Base-by-base conservation (phyloP, 2,113 vertebrate genomes). In the Apteryx mantelli region DNA sequence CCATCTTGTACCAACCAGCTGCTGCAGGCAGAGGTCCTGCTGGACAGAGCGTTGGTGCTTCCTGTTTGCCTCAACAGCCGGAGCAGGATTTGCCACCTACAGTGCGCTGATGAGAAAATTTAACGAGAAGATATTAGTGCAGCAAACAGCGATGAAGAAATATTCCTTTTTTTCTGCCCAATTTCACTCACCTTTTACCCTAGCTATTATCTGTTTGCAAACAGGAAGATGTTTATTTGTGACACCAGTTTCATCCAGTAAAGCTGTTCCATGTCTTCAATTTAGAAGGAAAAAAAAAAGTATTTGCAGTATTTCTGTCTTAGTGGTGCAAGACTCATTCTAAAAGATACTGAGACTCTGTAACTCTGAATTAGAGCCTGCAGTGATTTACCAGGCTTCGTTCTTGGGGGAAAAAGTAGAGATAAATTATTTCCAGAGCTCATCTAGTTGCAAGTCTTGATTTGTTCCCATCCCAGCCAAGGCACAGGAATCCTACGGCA, bases 341-440 rank as follows among this genome's bases (percentile, higher is more conserved):
- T 53, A 34, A 91, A 81, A 69, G 69, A 24, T n/a, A 24, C 8
- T 7, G 61, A 89, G 52, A 46, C 5, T 8, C 64, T 8, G 10
- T 63, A 63, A 68, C 40, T 76, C 69, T 87, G 48, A 63, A 32
- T 9, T 46, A 19, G 69, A 74, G 64, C 79, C 60, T 77, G 64
- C 44, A 66, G 50, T 86, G 82, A 78, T 88, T 91, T 38, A 63
- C 50, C 36, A 78, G 68, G 24, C 68, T 94, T 82, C 82, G 53
- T 77, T 96, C 85, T 58, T 56, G 40, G 40, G 40, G 77, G 68
- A 81, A 78, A 66, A 91, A 61, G 68, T 65, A 20, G 30, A 89
- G 48, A 89, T 55, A 76, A 80, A 5, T n/a, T 55, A 58, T 86
- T 61, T 95, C 25, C 55, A 58, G 71, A 91, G 74, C 26, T 32